Evolutionary conservation across 2,888 invertebrate species (phyloP), one percentile per base, ranked within the genome.

Genomic region (Daptonema setosum): DNA sequence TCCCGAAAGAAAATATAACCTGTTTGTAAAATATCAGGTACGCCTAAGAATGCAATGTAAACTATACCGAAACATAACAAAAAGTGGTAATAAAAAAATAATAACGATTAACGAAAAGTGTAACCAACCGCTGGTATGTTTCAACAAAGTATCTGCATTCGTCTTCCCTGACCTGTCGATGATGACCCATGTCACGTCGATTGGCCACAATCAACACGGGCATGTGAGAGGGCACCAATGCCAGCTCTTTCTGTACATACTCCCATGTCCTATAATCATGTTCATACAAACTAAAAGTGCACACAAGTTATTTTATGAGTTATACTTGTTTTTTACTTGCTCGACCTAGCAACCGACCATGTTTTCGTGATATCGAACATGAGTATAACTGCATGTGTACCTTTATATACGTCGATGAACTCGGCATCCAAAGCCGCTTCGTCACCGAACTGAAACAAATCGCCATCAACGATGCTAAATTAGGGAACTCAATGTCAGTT

Each of bases 161-260:
- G 70, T 83, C 83, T 25, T 78, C 73, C 1, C 80, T 79, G 28
- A 90, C 82, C 58, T 84, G 84, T 56, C 90, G 77, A 70, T 93
- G 90, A 73, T 90, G 90, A n/a, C 85, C 81, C 87, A 91, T 88
- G 72, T 93, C 93, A 69, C 87, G 82, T 71, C 88, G 87, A 75
- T 93, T 93, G 1, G 87, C 90, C 53, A 93, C 77, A 41, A 91
- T 80, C 56, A 93, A 79, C 14, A 90, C 81, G 35, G 75, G 72
- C 61, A 78, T 73, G 59, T 75, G 70, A 24, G 60, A 54, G 1
- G 79, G 78, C 55, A 90, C 80, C 70, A 81, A 81, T 1, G 80
- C 78, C 62, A 91, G 72, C 74, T 91, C 91, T 63, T 84, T 78
- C 65, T 87, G 83, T 20, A 91, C 82, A 75, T 93, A 93, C 66